Evolutionary conservation across 1,140 invertebrate genomes (phyloP).

Genomic region (Tetramorium alpestre): DNA sequence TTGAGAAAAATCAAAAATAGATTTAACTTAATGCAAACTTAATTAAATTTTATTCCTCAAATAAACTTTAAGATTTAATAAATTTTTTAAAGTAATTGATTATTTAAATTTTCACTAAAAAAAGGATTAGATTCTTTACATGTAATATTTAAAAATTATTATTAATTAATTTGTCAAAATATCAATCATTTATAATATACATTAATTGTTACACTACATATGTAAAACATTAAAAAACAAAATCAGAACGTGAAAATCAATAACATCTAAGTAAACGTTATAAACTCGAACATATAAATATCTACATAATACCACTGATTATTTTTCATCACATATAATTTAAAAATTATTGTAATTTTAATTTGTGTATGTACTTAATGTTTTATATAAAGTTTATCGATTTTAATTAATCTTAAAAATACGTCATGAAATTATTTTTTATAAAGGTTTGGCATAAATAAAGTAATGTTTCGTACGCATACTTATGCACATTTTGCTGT

Average conservation of each 20-base stretch:
- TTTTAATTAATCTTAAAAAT: not conserved
- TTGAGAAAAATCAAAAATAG: not conserved
- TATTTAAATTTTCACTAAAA: not conserved
- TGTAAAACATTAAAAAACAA: not conserved
- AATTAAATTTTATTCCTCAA: not conserved
- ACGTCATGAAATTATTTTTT: not conserved
- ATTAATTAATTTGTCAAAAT: not conserved
- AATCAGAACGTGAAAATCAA: not conserved
- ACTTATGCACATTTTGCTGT: conserved; percentile 43
- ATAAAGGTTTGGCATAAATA: not conserved
- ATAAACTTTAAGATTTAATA: not conserved
- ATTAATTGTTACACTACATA: not conserved
- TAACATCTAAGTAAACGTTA: not conserved
- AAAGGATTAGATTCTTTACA: not conserved
- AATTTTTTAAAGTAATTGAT: not conserved
- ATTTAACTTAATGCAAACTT: not conserved
- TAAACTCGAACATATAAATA: not conserved
- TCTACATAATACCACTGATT: not conserved
- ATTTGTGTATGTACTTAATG: not conserved
- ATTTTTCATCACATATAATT: not conserved
- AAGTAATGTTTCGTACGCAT: not conserved
- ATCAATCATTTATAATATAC: not conserved
- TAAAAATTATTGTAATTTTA: not conserved
- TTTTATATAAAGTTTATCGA: not conserved
- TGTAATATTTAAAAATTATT: not conserved